phyloP scores from a whole-genome alignment of 1,140 invertebrate species.

The Cataglyphis hispanica region DNA sequence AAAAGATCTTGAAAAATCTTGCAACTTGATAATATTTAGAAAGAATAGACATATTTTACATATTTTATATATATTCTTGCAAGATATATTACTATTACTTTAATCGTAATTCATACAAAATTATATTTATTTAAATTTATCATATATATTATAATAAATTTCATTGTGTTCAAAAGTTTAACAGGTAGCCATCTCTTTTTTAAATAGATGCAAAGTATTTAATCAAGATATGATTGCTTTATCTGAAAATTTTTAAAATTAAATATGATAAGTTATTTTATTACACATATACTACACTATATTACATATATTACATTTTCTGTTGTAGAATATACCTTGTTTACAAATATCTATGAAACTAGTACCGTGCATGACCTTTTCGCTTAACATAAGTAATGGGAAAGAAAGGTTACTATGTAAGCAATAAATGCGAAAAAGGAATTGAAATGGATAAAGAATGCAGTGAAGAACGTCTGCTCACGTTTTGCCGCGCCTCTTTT shows the following conservation, averaged over 20 bases:
- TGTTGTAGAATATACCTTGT: neutral
- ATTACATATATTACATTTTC: neutral
- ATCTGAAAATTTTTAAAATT: neutral
- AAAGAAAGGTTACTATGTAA: constrained; percentile 31
- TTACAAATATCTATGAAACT: neutral
- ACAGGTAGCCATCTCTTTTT: neutral
- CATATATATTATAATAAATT: neutral
- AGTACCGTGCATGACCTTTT: constrained; percentile 15
- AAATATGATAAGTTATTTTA: neutral
- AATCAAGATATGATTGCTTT: neutral
- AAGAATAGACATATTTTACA: neutral
- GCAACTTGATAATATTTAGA: neutral
- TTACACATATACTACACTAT: neutral
- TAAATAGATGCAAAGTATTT: neutral
- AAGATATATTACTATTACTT: neutral
- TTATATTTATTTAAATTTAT: neutral
- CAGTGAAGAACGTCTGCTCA: constrained; percentile 38
- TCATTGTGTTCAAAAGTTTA: too few relatives aligned
- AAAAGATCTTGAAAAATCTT: neutral
- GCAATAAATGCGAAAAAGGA: neutral
- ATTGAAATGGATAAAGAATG: constrained; percentile 36
- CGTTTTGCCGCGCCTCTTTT: constrained; percentile 27
- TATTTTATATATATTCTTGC: neutral
- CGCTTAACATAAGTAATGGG: constrained; percentile 1
- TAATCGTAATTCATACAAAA: neutral